Base-by-base conservation (phyloP, 2,888 invertebrate species). In the Volucella zonaria region DNA sequence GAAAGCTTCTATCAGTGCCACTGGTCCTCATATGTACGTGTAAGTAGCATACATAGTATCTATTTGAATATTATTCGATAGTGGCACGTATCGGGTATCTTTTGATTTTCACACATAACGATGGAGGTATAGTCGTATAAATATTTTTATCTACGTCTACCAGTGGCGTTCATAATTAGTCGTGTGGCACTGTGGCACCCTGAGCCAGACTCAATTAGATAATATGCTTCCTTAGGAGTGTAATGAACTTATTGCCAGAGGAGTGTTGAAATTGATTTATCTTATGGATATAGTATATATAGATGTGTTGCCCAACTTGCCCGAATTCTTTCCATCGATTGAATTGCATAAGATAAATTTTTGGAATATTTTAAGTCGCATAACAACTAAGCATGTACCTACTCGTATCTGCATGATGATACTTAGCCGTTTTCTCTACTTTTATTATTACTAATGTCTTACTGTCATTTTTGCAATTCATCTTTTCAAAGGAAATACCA, bases 161-260 rank as follows among this genome's bases (percentile, higher is more conserved):
- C 10, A 18, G 59, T 49, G 64, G 82, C 58, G 70, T 68, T 38
- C 10, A 18, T 82, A 82, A 82, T 82, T 82, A 68, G 43, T 51
- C 12, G 68, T 58, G 58, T 78, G 47, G 62, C 78, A 82, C 78
- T 58, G 58, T 78, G 47, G 62, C 82, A 82, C 82, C 78, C 82
- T 78, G 82, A 78, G 78, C 73, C 56, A 82, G 78, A 82, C 74
- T 74, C 78, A 82, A 82, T 82, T 82, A 82, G 74, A 82, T 82
- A 78, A 82, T 70, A 59, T 59, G 42, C 54, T 78, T 74, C 68
- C 54, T 49, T 64, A 14, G n/a, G 47, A 82, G 82, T 78, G 78
- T 61, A 82, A 74, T 82, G 78, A 82, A 43, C 74, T 78, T 45
- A 14, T 54, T 15, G 49, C 66, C 42, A 14, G 62, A 31, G 45